These are phyloP conservation scores for Porites divaricata DNA, from an alignment of 92 coral and sea anemone species.

Conservation along the genomic window DNA sequence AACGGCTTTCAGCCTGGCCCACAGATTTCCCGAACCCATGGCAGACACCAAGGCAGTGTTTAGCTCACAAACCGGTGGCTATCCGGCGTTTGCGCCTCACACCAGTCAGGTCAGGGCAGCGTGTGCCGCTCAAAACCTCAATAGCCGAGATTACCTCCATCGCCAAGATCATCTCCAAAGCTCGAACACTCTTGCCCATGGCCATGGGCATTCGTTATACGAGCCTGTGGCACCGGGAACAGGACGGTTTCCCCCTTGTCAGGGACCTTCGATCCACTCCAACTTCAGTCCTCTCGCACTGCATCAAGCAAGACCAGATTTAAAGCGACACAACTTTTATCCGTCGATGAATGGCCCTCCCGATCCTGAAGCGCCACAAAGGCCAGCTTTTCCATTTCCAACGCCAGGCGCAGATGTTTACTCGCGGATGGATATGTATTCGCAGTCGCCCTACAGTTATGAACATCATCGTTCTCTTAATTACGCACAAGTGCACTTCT, in stretches of 20 bases:
- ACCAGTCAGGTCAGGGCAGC: constrained; percentile 75
- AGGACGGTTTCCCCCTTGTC: constrained; percentile 78
- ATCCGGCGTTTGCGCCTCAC: constrained; percentile 67
- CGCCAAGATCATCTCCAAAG: constrained; percentile 63
- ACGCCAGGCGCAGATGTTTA: constrained; percentile 60
- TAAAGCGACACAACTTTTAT: constrained; percentile 73
- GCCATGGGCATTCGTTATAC: constrained; percentile 80
- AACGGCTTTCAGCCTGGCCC: constrained; percentile 75
- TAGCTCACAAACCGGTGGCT: constrained; percentile 67
- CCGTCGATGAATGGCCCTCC: constrained; percentile 78
- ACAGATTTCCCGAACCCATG: constrained; percentile 78
- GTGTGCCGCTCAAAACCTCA: constrained; percentile 68
- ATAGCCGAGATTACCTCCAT: constrained; percentile 65
- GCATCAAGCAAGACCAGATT: constrained; percentile 87
- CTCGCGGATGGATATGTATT: constrained; percentile 75
- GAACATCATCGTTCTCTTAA: constrained; percentile 78
- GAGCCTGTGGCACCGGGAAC: constrained; percentile 72
- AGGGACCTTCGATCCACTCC: constrained; percentile 61
- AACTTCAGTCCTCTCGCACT: constrained; percentile 76
- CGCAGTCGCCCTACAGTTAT: constrained; percentile 80
- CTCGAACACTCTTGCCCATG: constrained; percentile 56
- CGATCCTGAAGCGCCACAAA: constrained; percentile 72
- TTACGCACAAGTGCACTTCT: constrained; percentile 68
- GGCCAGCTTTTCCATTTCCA: constrained; percentile 70
- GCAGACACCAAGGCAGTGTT: constrained; percentile 76